phyloP scores from a whole-genome alignment of 2,888 invertebrate species.

The Tetheella fluctuosa region DNA sequence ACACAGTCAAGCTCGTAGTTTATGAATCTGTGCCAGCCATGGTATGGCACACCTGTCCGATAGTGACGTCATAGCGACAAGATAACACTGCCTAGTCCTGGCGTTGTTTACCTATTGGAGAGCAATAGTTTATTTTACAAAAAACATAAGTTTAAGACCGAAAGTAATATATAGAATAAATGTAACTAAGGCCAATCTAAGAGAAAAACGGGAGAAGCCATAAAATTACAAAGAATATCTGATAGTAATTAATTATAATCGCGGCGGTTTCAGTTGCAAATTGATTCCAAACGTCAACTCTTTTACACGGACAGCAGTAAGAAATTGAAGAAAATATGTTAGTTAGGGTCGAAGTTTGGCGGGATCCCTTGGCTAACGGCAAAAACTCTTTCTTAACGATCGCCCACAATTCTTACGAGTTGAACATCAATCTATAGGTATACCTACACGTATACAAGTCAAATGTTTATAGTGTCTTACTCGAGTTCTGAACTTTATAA shows the following conservation, averaged over 20 bases:
- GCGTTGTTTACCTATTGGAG: too few species aligned
- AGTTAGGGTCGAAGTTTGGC: constrained; percentile 33
- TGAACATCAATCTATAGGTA: constrained; percentile 18
- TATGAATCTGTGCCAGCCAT: too few species aligned
- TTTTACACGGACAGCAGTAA: constrained; percentile 36
- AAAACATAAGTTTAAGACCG: too few species aligned
- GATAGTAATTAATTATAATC: not conserved
- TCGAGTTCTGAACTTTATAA: not conserved
- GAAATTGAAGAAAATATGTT: constrained; percentile 42
- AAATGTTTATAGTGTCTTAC: constrained; percentile 24
- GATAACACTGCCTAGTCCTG: too few species aligned
- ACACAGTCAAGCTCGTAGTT: too few species aligned
- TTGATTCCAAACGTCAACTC: constrained; percentile 32
- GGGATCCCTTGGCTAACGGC: constrained; percentile 24
- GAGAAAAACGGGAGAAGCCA: too few species aligned
- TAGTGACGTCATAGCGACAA: too few species aligned
- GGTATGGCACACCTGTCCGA: too few species aligned
- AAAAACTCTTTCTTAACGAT: constrained; percentile 39
- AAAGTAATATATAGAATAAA: too few species aligned
- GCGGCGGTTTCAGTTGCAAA: constrained; percentile 36
- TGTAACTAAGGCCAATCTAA: too few species aligned
- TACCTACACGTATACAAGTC: constrained; percentile 20
- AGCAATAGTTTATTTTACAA: too few species aligned
- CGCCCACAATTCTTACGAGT: constrained; percentile 24
- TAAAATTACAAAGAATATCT: too few species aligned